Evolutionary conservation across 1,140 invertebrate genomes (phyloP).

Genomic region (Papilio dardanus): DNA sequence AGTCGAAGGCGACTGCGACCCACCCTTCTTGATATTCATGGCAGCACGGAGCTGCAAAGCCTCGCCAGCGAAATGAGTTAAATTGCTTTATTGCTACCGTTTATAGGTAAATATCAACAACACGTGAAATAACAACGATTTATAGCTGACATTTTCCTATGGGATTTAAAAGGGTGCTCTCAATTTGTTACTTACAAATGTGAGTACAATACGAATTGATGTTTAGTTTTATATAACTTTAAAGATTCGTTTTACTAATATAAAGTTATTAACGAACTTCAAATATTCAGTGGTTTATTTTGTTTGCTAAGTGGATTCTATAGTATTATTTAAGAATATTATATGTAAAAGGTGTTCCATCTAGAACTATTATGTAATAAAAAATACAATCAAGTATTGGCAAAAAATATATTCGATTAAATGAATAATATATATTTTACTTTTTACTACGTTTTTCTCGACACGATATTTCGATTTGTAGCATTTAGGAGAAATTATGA

Average conservation of each 20-base stretch:
- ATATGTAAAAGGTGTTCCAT: neutral
- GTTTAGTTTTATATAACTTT: neutral
- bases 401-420: conserved; percentile 24
- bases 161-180: conserved; percentile 10
- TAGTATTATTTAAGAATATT: neutral
- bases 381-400: neutral
- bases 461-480: conserved; percentile 65
- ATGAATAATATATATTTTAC: conserved; percentile 42
- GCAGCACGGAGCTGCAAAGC: conserved; percentile 47
- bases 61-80: conserved; percentile 54
- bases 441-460: conserved; percentile 57
- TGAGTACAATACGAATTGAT: neutral
- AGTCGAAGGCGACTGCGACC: conserved; percentile 43
- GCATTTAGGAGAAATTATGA: conserved; percentile 63
- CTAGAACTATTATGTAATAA: neutral
- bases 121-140: conserved; percentile 37
- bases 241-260: too few relatives aligned
- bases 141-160: conserved; percentile 30
- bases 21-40: conserved; percentile 72
- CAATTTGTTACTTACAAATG: neutral
- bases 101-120: conserved; percentile 54
- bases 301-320: neutral
- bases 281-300: too few relatives aligned
- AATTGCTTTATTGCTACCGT: conserved; percentile 65
- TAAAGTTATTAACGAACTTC: too few relatives aligned